These are phyloP conservation scores for Thera britannica DNA, from an alignment of 2,888 invertebrate genomes.

Conservation along the genomic window DNA sequence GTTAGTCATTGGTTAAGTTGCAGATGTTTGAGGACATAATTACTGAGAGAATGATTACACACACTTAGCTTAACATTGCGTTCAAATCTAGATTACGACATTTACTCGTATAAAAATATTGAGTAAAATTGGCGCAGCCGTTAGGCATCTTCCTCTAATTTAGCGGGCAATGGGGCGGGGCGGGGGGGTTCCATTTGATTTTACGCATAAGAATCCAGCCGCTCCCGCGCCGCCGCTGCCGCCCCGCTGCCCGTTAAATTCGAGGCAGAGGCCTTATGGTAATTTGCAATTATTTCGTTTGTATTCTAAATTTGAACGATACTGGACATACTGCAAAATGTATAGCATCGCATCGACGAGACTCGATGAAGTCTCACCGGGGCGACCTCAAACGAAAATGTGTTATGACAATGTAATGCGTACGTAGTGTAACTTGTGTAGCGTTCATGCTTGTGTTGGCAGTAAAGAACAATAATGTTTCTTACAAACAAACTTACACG, in stretches of 20 bases:
- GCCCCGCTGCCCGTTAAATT: too few relatives aligned
- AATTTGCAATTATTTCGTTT: neutral
- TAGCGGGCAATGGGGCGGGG: too few relatives aligned
- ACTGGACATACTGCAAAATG: neutral
- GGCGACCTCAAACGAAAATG: neutral
- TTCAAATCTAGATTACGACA: conserved; percentile 1
- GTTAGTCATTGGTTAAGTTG: conserved; percentile 21
- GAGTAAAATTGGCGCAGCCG: conserved; percentile 12
- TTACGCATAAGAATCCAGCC: too few relatives aligned
- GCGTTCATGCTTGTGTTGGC: too few relatives aligned
- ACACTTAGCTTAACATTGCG: conserved; percentile 5
- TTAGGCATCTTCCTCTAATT: neutral
- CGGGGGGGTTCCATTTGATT: too few relatives aligned
- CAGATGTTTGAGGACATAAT: conserved; percentile 19
- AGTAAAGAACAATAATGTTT: too few relatives aligned
- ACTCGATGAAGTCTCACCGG: conserved; percentile 10
- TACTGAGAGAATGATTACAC: conserved; percentile 27
- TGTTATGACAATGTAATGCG: neutral
- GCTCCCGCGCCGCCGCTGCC: too few relatives aligned
- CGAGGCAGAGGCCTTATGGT: too few relatives aligned
- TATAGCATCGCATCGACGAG: neutral
- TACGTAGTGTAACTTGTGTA: too few relatives aligned
- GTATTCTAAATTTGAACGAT: conserved; percentile 7
- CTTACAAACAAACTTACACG: neutral
- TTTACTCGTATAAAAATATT: neutral